Conservation (phyloP, 2,888 invertebrate genomes). For the Osmoderma eremita region DNA sequence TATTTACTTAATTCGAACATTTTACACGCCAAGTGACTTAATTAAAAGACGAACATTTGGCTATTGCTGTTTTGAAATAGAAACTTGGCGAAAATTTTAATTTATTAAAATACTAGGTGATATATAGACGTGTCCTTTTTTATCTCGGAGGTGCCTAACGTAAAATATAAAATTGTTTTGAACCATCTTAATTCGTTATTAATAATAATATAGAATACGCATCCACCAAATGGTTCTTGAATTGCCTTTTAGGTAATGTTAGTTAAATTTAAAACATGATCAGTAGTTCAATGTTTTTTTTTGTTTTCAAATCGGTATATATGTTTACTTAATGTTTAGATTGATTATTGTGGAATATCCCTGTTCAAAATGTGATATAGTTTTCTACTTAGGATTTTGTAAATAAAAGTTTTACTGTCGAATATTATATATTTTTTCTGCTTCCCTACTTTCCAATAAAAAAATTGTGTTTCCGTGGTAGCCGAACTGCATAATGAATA, state of each 20-base stretch:
- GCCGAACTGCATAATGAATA: too few species aligned
- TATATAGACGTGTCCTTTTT: constrained; percentile 10
- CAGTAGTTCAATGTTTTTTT: background rate
- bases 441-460: background rate
- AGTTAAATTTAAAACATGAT: too few species aligned
- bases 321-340: constrained; percentile 20
- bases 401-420: constrained; percentile 31
- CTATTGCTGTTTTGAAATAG: constrained; percentile 37
- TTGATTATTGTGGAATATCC: constrained; percentile 67
- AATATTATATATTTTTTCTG: background rate
- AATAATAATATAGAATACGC: too few species aligned
- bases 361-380: constrained; percentile 77
- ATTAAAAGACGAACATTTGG: too few species aligned
- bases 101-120: background rate
- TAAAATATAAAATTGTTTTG: too few species aligned
- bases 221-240: too few species aligned
- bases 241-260: too few species aligned
- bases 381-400: constrained; percentile 49
- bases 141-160: background rate
- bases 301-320: constrained; percentile 3
- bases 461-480: constrained; percentile 11
- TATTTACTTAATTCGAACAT: too few species aligned
- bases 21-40: too few species aligned
- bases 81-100: background rate
- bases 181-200: too few species aligned